A percentile compares a stretch with the other conserved stretches of the same genome.
Conservation (phyloP, 2,797 vertebrate species). For the Urophycis tenuis region DNA sequence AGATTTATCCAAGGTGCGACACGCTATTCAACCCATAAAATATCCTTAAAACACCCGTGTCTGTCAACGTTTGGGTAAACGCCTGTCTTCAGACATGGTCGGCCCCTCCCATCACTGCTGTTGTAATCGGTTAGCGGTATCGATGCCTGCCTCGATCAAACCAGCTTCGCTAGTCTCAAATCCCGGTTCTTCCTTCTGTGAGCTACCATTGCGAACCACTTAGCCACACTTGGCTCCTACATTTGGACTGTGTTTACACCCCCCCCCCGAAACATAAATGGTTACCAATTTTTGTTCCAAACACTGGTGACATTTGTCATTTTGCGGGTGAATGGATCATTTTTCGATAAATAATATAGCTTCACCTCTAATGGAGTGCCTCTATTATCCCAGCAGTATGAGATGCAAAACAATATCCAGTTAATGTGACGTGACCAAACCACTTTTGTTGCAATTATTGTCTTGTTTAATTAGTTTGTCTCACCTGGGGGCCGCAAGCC, state of each 20-base stretch:
- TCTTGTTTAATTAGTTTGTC: conserved; percentile 50
- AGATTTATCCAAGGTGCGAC: too few species aligned
- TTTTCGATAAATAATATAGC: conserved; percentile 32
- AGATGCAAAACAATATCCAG: conserved; percentile 28
- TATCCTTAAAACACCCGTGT: too few species aligned
- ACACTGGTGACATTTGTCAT: conserved; percentile 23
- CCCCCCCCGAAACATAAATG: neutral
- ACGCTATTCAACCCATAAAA: too few species aligned
- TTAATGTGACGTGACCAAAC: conserved; percentile 52
- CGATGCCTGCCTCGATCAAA: too few species aligned
- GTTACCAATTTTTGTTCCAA: conserved; percentile 44
- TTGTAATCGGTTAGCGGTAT: too few species aligned
- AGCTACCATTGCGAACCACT: too few species aligned
- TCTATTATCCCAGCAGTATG: conserved; percentile 20
- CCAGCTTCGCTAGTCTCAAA: too few species aligned
- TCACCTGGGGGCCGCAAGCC: conserved; percentile 38
- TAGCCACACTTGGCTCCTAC: neutral
- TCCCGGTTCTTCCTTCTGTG: too few species aligned
- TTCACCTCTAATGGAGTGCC: neutral
- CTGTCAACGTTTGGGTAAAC: too few species aligned
- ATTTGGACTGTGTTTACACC: neutral
- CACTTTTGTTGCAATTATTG: conserved; percentile 44
- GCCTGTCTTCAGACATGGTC: too few species aligned
- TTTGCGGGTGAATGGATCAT: conserved; percentile 2
- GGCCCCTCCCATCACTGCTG: too few species aligned